Conservation (phyloP, 2,888 invertebrate species). For the Stictocephala bisonia region DNA sequence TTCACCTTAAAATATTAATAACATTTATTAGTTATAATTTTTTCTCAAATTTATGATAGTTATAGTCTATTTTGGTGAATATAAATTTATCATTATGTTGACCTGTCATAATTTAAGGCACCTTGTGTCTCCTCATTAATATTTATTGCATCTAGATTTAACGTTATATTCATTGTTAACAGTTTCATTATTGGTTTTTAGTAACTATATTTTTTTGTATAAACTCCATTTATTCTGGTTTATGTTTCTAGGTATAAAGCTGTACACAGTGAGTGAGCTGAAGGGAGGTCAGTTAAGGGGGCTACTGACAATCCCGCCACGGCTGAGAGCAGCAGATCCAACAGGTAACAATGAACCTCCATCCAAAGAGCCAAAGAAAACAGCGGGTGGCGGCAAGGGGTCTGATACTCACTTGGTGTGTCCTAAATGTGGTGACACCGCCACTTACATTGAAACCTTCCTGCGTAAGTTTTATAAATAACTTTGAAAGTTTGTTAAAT, state of each 20-base stretch:
- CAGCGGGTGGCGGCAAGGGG: conserved; percentile 66
- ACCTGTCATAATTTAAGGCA: too few relatives aligned
- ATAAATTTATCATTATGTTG: too few relatives aligned
- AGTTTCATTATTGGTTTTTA: not conserved
- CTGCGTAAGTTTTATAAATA: conserved; percentile 84
- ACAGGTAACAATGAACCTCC: conserved; percentile 21
- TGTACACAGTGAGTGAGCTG: conserved; percentile 5
- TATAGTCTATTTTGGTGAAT: too few relatives aligned
- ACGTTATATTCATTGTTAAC: too few relatives aligned
- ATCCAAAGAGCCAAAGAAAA: conserved; percentile 39
- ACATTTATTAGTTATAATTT: too few relatives aligned
- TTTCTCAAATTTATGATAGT: too few relatives aligned
- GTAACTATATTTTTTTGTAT: not conserved
- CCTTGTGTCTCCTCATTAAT: too few relatives aligned
- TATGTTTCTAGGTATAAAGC: not conserved
- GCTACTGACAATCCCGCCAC: not conserved
- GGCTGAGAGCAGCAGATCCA: not conserved
- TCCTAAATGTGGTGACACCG: conserved; percentile 97
- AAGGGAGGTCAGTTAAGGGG: conserved; percentile 6
- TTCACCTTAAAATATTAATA: too few relatives aligned
- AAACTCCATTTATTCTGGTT: not conserved
- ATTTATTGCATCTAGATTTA: too few relatives aligned
- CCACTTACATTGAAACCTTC: conserved; percentile 96
- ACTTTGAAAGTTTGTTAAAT: not conserved
- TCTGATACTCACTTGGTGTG: conserved; percentile 87